These are phyloP conservation scores for Brachionus plicatilis DNA, from an alignment of 1,140 invertebrate genomes.

Conservation along the genomic window DNA sequence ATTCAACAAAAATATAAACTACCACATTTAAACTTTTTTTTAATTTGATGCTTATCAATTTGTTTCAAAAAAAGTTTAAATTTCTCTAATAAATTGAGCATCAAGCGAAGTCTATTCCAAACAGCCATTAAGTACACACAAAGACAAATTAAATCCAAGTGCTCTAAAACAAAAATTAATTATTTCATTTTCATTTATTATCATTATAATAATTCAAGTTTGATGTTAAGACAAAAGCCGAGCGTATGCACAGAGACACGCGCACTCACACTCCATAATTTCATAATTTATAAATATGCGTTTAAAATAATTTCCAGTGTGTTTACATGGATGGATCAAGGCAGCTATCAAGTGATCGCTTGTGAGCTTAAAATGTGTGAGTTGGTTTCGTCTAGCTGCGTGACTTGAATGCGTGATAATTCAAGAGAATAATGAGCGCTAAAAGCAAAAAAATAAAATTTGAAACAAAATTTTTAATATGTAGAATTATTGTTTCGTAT, in stretches of 20 bases:
- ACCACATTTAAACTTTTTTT: too few relatives aligned
- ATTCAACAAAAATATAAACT: not conserved
- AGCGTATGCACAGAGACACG: not conserved
- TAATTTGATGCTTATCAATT: too few relatives aligned
- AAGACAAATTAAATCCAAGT: not conserved
- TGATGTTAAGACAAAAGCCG: not conserved
- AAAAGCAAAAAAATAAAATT: constrained; percentile 26
- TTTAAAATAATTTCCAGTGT: not conserved
- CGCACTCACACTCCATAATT: not conserved
- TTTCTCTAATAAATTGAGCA: too few relatives aligned
- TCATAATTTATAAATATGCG: not conserved
- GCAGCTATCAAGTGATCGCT: not conserved
- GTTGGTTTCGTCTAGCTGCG: not conserved
- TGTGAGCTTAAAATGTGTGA: not conserved
- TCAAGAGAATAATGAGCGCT: constrained; percentile 31
- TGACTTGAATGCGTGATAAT: constrained; percentile 28
- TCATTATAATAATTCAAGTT: not conserved
- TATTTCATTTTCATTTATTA: not conserved
- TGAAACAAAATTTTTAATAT: constrained; percentile 29
- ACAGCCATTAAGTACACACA: not conserved
- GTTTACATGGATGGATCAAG: not conserved
- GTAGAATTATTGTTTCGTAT: constrained; percentile 29
- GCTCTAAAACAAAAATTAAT: too few relatives aligned
- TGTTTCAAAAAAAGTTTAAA: too few relatives aligned
- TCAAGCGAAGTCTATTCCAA: not conserved